A percentile compares a stretch with the other conserved stretches of the same genome.
phyloP scores from a whole-genome alignment of 2,113 vertebrate genomes.

The Halcyon malimbica region DNA sequence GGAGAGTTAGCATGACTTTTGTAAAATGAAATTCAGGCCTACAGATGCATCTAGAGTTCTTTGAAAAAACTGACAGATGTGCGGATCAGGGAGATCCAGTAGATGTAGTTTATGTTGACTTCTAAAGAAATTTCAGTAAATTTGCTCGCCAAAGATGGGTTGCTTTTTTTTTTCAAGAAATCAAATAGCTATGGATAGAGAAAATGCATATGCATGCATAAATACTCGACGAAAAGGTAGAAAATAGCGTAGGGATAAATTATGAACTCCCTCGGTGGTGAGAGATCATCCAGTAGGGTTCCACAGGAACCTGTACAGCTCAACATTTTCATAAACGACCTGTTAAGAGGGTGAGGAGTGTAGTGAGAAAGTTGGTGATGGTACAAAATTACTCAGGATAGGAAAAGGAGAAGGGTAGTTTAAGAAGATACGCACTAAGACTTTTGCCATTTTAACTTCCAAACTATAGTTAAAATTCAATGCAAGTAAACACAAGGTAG shows the following conservation, averaged over 20 bases:
- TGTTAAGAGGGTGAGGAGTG: not conserved
- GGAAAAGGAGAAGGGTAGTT: not conserved
- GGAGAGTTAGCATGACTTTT: not conserved
- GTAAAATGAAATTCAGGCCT: not conserved
- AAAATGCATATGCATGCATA: not conserved
- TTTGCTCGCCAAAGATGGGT: not conserved
- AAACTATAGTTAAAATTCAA: not conserved
- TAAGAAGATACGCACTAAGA: not conserved
- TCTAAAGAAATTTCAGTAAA: not conserved
- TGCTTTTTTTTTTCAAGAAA: not conserved
- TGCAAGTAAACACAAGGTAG: not conserved
- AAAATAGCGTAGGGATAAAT: not conserved
- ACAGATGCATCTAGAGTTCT: not conserved
- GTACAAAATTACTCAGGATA: not conserved
- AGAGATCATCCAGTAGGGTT: not conserved
- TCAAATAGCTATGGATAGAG: accelerated
- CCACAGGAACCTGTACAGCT: not conserved
- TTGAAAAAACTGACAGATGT: not conserved
- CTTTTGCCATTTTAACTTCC: not conserved
- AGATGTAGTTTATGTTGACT: not conserved
- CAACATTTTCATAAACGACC: not conserved
- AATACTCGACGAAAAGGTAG: not conserved
- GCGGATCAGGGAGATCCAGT: not conserved
- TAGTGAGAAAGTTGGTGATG: not conserved
- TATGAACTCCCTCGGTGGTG: not conserved